These are phyloP conservation scores for Tipula vernalis DNA, from an alignment of 2,888 invertebrate genomes.

Conservation along the genomic window DNA sequence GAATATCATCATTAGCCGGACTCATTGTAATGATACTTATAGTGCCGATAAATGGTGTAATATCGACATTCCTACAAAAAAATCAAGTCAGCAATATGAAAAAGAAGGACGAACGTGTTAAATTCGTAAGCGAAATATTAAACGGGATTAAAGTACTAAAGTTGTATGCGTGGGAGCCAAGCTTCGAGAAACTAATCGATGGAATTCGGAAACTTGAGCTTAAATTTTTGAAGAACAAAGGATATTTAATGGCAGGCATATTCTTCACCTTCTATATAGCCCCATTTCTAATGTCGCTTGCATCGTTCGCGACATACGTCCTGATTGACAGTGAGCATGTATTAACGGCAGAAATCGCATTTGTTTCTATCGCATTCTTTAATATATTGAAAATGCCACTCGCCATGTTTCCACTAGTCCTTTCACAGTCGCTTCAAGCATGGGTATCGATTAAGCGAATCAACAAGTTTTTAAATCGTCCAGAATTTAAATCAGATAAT, in stretches of 20 bases:
- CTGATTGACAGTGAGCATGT: conserved; percentile 31
- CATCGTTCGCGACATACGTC: conserved; percentile 32
- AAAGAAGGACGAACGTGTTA: conserved; percentile 42
- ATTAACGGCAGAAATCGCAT: conserved; percentile 39
- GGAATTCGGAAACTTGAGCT: conserved; percentile 44
- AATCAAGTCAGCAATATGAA: conserved; percentile 40
- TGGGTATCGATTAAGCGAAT: conserved; percentile 42
- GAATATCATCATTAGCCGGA: conserved; percentile 46
- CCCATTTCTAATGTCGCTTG: conserved; percentile 43
- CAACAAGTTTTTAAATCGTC: conserved; percentile 40
- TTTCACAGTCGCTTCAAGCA: conserved; percentile 24
- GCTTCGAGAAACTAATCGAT: conserved; percentile 43
- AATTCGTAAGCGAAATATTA: conserved; percentile 43
- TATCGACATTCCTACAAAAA: conserved; percentile 36
- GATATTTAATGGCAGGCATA: conserved; percentile 40
- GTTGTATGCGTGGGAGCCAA: conserved; percentile 48
- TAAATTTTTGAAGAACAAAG: conserved; percentile 40
- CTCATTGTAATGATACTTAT: conserved; percentile 37
- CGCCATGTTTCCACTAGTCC: conserved; percentile 37
- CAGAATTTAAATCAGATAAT: conserved; percentile 38
- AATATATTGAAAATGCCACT: conserved; percentile 44
- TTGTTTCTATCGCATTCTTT: conserved; percentile 44
- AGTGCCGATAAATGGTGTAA: conserved; percentile 38
- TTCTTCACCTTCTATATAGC: conserved; percentile 48
- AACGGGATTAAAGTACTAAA: conserved; percentile 47